phyloP scores from a whole-genome alignment of 2,113 vertebrate genomes.

The Chlamydotis undulata region DNA sequence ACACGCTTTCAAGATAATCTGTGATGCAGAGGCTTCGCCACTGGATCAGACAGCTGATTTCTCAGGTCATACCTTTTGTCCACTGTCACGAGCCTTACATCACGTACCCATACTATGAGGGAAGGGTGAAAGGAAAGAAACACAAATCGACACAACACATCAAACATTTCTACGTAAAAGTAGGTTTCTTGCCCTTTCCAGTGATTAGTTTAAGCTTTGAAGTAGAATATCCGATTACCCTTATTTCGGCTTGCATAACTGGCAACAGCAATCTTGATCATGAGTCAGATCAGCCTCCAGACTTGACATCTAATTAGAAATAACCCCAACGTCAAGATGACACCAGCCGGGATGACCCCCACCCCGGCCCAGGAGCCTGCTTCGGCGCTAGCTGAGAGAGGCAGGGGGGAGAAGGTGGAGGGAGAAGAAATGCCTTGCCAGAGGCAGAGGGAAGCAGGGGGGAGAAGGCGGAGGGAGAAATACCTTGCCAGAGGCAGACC shows the following conservation, averaged over 20 bases:
- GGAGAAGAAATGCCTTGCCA: neutral
- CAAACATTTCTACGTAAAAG: neutral
- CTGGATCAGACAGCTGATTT: neutral
- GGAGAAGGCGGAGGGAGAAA: too few relatives aligned
- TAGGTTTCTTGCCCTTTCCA: neutral
- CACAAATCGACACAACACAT: fast-evolving
- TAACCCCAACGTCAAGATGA: neutral
- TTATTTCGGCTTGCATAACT: neutral
- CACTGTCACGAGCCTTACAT: neutral
- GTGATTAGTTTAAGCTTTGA: neutral
- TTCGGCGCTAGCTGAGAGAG: neutral
- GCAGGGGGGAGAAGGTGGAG: too few relatives aligned
- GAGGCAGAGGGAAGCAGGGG: neutral
- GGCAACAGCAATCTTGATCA: too few relatives aligned
- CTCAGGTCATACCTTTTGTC: fast-evolving
- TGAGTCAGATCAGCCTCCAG: neutral
- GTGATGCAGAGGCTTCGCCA: neutral
- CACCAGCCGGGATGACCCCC: neutral
- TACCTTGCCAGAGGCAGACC: neutral
- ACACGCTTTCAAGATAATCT: too few relatives aligned
- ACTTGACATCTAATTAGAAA: neutral
- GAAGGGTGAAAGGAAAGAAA: neutral
- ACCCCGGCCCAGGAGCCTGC: neutral
- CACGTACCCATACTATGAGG: fast-evolving
- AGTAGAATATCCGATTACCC: neutral